Evolutionary conservation across 1,140 invertebrate species (phyloP).

Genomic region (Mycetomoellerius zeteki): DNA sequence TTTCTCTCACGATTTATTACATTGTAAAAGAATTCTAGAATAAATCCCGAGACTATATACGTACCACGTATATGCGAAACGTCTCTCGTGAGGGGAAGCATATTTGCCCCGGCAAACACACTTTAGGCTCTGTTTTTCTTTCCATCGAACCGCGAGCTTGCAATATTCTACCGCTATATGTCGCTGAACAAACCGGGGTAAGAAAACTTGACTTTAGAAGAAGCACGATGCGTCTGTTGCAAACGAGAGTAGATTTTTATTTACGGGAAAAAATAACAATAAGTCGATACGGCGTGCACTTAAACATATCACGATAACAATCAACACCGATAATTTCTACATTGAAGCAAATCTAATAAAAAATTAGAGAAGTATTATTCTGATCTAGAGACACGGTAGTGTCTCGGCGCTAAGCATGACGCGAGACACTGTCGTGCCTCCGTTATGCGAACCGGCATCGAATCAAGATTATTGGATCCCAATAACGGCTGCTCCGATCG

Average conservation of each 20-base stretch:
- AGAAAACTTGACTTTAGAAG: slow-evolving; percentile 44
- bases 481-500: too few relatives aligned
- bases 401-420: too few relatives aligned
- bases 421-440: too few relatives aligned
- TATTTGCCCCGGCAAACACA: slow-evolving; percentile 67
- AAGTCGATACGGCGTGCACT: slow-evolving; percentile 11
- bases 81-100: slow-evolving; percentile 38
- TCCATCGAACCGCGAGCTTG: slow-evolving; percentile 65
- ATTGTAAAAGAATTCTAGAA: slow-evolving; percentile 53
- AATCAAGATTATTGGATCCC: too few relatives aligned
- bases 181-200: slow-evolving; percentile 54
- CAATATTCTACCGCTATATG: slow-evolving; percentile 54
- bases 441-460: too few relatives aligned
- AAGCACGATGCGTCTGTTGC: not conserved
- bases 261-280: slow-evolving; percentile 25
- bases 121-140: slow-evolving; percentile 69
- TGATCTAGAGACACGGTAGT: too few relatives aligned
- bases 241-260: slow-evolving; percentile 37
- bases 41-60: slow-evolving; percentile 34
- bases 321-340: not conserved
- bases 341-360: not conserved
- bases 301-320: not conserved
- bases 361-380: not conserved
- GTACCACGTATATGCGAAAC: slow-evolving; percentile 44
- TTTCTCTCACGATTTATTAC: slow-evolving; percentile 45